phyloP scores from a whole-genome alignment of 2,888 invertebrate species.

The Acleris holmiana region DNA sequence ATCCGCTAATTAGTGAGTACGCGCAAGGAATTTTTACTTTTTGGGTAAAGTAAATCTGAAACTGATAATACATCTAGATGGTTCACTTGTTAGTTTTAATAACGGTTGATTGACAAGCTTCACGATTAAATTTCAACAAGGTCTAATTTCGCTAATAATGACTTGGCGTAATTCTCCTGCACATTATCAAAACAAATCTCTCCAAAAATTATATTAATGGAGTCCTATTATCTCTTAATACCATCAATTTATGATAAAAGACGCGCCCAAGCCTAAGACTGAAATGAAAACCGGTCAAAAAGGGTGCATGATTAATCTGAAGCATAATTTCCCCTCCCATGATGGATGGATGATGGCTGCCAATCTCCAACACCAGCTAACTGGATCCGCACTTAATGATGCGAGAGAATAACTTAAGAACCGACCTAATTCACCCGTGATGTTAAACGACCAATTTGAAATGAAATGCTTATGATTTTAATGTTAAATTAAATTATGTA shows the following conservation, averaged over 20 bases:
- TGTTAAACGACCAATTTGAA: slow-evolving; percentile 3
- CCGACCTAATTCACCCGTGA: not conserved
- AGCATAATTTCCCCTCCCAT: slow-evolving; percentile 67
- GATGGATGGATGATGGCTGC: slow-evolving; percentile 71
- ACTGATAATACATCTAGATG: not conserved
- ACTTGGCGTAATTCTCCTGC: too few species aligned
- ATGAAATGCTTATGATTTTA: slow-evolving; percentile 4
- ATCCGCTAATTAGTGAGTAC: slow-evolving; percentile 71
- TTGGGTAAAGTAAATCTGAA: slow-evolving; percentile 35
- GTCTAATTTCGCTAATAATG: too few species aligned
- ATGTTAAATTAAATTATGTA: slow-evolving; percentile 4
- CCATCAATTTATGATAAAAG: slow-evolving; percentile 21
- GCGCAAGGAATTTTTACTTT: slow-evolving; percentile 45
- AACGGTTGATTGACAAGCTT: not conserved
- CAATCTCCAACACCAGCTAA: slow-evolving; percentile 43
- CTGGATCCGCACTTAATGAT: slow-evolving; percentile 27
- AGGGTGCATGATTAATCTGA: slow-evolving; percentile 69
- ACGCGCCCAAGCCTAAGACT: slow-evolving; percentile 17
- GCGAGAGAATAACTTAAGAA: slow-evolving; percentile 17
- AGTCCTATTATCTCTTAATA: not conserved
- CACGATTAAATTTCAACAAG: too few species aligned
- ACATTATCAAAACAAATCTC: too few species aligned
- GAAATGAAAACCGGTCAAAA: slow-evolving; percentile 42
- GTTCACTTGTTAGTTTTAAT: too few species aligned
- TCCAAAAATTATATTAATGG: too few species aligned